Evolutionary conservation across 2,888 invertebrate genomes (phyloP).

Genomic region (Acleris literana): DNA sequence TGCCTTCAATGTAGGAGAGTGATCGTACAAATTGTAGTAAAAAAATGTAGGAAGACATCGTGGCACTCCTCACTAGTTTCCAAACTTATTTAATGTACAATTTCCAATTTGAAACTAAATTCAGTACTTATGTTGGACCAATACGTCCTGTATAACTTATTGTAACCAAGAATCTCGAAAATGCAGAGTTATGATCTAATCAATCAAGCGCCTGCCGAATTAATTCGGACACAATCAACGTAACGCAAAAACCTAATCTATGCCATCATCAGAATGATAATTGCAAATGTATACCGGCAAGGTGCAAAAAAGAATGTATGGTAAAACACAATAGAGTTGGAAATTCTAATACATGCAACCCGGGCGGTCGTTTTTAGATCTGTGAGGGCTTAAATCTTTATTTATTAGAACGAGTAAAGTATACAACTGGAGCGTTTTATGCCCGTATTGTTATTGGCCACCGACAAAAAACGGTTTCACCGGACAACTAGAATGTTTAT

Average conservation of each 20-base stretch:
- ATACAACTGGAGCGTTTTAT: conserved; percentile 73
- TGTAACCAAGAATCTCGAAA: conserved; percentile 4
- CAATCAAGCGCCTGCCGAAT: conserved; percentile 36
- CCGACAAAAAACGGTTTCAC: conserved; percentile 52
- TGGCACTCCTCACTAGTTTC: too few species aligned
- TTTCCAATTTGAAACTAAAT: too few species aligned
- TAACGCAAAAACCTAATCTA: conserved; percentile 38
- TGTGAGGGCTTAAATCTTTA: conserved; percentile 78
- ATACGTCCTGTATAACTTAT: background rate
- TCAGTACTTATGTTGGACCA: too few species aligned
- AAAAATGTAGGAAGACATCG: too few species aligned
- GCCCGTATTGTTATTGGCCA: conserved; percentile 64
- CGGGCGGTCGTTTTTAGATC: conserved; percentile 80
- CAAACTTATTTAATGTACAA: too few species aligned
- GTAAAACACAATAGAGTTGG: conserved; percentile 77
- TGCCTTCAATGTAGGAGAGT: too few species aligned
- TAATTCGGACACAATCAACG: conserved; percentile 35
- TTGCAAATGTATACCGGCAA: conserved; percentile 70
- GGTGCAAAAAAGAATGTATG: conserved; percentile 82
- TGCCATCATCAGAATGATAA: conserved; percentile 54
- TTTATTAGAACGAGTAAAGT: conserved; percentile 81
- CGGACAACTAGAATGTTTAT: conserved; percentile 41
- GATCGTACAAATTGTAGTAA: too few species aligned
- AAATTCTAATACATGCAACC: conserved; percentile 73
- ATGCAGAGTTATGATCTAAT: conserved; percentile 29